Base-by-base conservation (phyloP, 1,140 invertebrate species). In the Vanessa tameamea region DNA sequence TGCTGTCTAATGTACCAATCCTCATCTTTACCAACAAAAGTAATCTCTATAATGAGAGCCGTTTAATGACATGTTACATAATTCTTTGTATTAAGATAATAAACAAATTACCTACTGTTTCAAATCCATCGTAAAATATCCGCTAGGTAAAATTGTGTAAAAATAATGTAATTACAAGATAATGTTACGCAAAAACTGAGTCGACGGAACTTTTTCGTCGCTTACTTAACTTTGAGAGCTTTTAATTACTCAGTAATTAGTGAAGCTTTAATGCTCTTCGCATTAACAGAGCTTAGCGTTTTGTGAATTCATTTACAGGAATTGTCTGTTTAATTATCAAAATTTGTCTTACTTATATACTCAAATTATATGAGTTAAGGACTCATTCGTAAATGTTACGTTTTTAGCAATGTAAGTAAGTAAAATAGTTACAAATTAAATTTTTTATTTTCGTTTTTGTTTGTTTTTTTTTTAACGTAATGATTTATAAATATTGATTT, bases 171-270 rank as follows among this genome's bases (percentile, higher is more conserved):
- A 12, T 16, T 47, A 23, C 31, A 64, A 64, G 15, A 53, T 48
- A 71, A 66, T 57, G 63, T 72, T 47, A 71, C 26, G 61, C 15
- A 71, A 71, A 66, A 75, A 72, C 71, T 79, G 63, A 67, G 53
- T 69, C 68, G 71, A 57, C 53, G 55, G 53, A 77, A 77, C 75
- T 79, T 79, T 78, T 79, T 74, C 72, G 75, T 77, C 69, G 69
- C 69, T 80, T 72, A 69, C 79, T 76, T 76, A 78, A 79, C 69
- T 79, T 75, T 75, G 64, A 79, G 73, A 79, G 78, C 71, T 77
- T 79, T 79, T 79, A 79, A 79, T 79, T 77, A 79, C 65, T 72
- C 59, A 73, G 78, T 77, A 79, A 77, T 79, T 79, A 79, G 72
- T 75, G 73, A 63, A 61, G 69, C 69, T 72, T 78, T 75, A 71